These are phyloP conservation scores for Andricus grossulariae DNA, from an alignment of 1,140 invertebrate species.

Conservation along the genomic window DNA sequence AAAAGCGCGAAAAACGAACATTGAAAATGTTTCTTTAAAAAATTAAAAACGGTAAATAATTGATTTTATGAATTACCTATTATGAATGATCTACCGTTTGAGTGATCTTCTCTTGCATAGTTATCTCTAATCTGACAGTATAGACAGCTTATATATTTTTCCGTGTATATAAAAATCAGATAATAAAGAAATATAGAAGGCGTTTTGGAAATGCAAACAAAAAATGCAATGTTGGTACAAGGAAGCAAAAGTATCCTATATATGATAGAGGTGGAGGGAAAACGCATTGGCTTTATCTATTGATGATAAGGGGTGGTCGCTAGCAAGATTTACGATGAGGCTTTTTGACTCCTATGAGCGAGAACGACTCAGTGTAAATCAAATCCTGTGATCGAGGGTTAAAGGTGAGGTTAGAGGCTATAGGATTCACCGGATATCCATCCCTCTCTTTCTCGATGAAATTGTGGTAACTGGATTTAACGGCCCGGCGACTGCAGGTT, in stretches of 20 bases:
- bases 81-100: no score
- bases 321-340: slow-evolving; percentile 2
- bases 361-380: slow-evolving; percentile 33
- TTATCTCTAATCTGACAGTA: no score
- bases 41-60: no score
- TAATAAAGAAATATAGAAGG: no score
- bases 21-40: no score
- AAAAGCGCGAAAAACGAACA: no score
- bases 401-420: slow-evolving; percentile 13
- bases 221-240: no score
- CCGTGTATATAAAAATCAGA: no score
- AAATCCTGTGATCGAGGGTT: slow-evolving; percentile 31
- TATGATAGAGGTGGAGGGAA: neutral
- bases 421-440: slow-evolving; percentile 22
- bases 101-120: no score
- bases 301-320: slow-evolving; percentile 12
- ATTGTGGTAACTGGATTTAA: slow-evolving; percentile 28
- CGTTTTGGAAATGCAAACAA: no score
- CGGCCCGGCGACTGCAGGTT: slow-evolving; percentile 4
- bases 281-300: slow-evolving; percentile 9
- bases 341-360: slow-evolving; percentile 6
- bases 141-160: no score
- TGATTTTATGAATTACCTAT: no score
- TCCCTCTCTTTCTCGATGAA: slow-evolving; percentile 27
- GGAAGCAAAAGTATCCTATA: neutral